A percentile compares a stretch with the other conserved stretches of the same genome.
Evolutionary conservation across 2,888 invertebrate species (phyloP).

Genomic region (Graphium colonna): DNA sequence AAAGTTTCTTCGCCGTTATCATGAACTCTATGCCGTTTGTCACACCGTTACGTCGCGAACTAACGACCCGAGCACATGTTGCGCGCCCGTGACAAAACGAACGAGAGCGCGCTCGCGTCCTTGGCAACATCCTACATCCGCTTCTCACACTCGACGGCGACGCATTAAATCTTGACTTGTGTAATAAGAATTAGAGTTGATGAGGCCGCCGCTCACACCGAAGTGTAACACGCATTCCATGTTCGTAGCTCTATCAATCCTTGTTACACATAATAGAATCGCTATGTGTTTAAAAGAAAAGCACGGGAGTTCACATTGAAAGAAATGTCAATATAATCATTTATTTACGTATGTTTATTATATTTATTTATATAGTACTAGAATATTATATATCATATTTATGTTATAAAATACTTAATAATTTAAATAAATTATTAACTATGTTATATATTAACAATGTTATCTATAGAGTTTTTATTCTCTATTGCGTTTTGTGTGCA

Average conservation of each 20-base stretch:
- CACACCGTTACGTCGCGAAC: conserved; percentile 22
- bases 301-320: too few relatives aligned
- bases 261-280: too few relatives aligned
- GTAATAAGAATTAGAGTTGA: conserved; percentile 31
- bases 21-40: conserved; percentile 5
- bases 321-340: too few relatives aligned
- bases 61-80: conserved; percentile 32
- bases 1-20: not conserved
- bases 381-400: too few relatives aligned
- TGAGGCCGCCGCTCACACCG: conserved; percentile 26
- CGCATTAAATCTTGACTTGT: conserved; percentile 34
- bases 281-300: too few relatives aligned
- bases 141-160: conserved; percentile 59
- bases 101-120: conserved; percentile 62
- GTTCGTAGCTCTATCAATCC: not conserved
- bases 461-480: too few relatives aligned
- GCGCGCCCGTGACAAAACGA: conserved; percentile 48
- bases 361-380: too few relatives aligned
- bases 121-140: conserved; percentile 72
- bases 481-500: too few relatives aligned
- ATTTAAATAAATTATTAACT: too few relatives aligned
- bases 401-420: too few relatives aligned
- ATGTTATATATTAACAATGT: too few relatives aligned
- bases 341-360: too few relatives aligned
- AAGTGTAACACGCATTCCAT: conserved; percentile 20